A percentile compares a stretch with the other conserved stretches of the same genome.
These are phyloP conservation scores for Epizoanthus stellaris DNA, from an alignment of 92 coral and sea anemone species.

Conservation along the genomic window DNA sequence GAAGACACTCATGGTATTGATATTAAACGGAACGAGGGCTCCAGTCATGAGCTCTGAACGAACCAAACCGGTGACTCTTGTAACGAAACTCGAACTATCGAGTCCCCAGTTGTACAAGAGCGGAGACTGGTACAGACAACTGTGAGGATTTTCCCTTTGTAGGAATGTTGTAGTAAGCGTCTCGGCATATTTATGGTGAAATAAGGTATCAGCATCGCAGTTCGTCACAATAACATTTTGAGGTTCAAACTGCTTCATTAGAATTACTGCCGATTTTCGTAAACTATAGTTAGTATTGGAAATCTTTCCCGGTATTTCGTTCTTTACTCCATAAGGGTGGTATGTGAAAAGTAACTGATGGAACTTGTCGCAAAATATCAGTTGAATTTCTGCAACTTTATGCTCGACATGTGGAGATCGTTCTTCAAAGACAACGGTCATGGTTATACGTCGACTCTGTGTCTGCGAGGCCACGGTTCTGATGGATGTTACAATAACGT, in stretches of 20 bases:
- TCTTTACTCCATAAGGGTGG: slow-evolving; percentile 3
- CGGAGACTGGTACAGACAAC: slow-evolving; percentile 6
- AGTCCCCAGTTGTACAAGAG: slow-evolving; percentile 27
- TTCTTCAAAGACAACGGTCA: slow-evolving; percentile 13
- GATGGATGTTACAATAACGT: background rate
- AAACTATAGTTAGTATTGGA: slow-evolving; percentile 14
- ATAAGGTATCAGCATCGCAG: too few relatives aligned
- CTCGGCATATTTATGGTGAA: too few relatives aligned
- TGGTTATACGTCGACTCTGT: background rate
- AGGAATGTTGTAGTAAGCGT: too few relatives aligned
- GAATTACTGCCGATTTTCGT: background rate
- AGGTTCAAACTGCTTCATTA: too few relatives aligned
- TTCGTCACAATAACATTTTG: too few relatives aligned
- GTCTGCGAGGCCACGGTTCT: slow-evolving; percentile 9
- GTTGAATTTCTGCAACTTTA: background rate
- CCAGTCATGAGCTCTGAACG: slow-evolving; percentile 15
- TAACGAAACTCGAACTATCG: slow-evolving; percentile 6
- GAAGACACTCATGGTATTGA: slow-evolving; percentile 20
- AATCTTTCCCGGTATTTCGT: slow-evolving; percentile 17
- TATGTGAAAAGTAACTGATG: background rate
- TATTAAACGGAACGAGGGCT: slow-evolving; percentile 11
- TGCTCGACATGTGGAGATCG: background rate
- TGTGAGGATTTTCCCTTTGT: background rate
- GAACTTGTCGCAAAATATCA: too few relatives aligned
- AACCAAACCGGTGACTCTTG: slow-evolving; percentile 4